phyloP scores from a whole-genome alignment of 2,888 invertebrate genomes.

The Brenthis daphne region DNA sequence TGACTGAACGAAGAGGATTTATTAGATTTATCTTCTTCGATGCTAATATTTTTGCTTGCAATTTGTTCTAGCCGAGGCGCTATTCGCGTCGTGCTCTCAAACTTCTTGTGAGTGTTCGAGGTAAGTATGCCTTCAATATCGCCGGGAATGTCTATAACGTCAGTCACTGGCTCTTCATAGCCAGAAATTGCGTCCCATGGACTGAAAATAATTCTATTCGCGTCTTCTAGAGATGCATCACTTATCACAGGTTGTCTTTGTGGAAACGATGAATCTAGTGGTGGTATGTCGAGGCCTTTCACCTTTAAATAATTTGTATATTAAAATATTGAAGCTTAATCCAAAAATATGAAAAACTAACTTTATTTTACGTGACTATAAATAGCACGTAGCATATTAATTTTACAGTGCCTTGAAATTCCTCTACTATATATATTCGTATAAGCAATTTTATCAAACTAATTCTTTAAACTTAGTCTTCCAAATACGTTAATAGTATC shows the following conservation, averaged over 20 bases:
- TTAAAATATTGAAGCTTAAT: conserved; percentile 1
- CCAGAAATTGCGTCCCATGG: conserved; percentile 78
- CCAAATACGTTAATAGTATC: no score
- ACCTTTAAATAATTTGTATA: conserved; percentile 48
- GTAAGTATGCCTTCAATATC: conserved; percentile 56
- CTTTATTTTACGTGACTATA: neutral
- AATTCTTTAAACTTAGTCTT: no score
- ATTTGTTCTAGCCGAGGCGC: conserved; percentile 62
- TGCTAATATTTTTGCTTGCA: conserved; percentile 73
- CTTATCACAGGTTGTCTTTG: conserved; percentile 67
- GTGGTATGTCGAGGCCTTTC: conserved; percentile 73
- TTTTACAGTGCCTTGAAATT: no score
- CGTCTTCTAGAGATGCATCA: conserved; percentile 76
- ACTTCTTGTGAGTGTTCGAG: conserved; percentile 62
- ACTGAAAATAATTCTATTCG: conserved; percentile 80
- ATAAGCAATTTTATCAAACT: no score
- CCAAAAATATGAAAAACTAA: no score
- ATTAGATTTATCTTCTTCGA: conserved; percentile 76
- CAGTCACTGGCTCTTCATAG: conserved; percentile 72
- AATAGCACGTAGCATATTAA: no score
- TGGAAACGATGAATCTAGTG: conserved; percentile 58
- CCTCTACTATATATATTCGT: no score
- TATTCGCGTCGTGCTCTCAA: conserved; percentile 51
- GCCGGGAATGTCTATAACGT: conserved; percentile 74
- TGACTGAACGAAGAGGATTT: conserved; percentile 77